A percentile compares a stretch with the other conserved stretches of the same genome.
phyloP scores from a whole-genome alignment of 2,797 vertebrate genomes.

The Nannoperca obscura region DNA sequence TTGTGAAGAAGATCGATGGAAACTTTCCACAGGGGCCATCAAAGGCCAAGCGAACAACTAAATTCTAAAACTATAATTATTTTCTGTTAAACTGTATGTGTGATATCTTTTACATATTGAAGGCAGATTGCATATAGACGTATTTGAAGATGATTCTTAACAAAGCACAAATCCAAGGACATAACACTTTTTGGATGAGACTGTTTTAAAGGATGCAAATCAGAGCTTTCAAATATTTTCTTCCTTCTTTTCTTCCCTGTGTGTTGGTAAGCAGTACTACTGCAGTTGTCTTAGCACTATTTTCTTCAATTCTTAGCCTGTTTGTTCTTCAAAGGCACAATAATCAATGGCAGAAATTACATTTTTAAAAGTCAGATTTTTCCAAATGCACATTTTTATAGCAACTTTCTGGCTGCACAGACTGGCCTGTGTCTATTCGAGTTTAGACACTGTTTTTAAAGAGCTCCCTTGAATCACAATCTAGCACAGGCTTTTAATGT shows the following conservation, averaged over 20 bases:
- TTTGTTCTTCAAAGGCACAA: conserved; percentile 20
- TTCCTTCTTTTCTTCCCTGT: not conserved
- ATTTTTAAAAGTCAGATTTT: not conserved
- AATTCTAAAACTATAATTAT: not conserved
- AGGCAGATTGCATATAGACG: not conserved
- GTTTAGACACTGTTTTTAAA: not conserved
- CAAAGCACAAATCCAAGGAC: not conserved
- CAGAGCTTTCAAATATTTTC: not conserved
- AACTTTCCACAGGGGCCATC: not conserved
- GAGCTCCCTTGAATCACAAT: conserved; percentile 18
- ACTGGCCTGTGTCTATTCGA: not conserved
- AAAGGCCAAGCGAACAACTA: not conserved
- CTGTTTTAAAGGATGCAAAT: not conserved
- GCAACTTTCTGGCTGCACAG: not conserved
- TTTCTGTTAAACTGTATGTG: not conserved
- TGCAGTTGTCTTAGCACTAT: not conserved
- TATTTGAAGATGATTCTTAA: not conserved
- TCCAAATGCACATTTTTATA: not conserved
- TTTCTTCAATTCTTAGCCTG: not conserved
- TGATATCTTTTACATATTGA: not conserved
- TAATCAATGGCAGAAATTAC: conserved; percentile 15
- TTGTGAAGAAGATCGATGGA: conserved; percentile 18
- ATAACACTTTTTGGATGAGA: not conserved
- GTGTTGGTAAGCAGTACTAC: not conserved
- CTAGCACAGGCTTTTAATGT: conserved; percentile 17